Evolutionary conservation across 2,113 vertebrate species (phyloP).

Genomic region (Semnopithecus entellus): DNA sequence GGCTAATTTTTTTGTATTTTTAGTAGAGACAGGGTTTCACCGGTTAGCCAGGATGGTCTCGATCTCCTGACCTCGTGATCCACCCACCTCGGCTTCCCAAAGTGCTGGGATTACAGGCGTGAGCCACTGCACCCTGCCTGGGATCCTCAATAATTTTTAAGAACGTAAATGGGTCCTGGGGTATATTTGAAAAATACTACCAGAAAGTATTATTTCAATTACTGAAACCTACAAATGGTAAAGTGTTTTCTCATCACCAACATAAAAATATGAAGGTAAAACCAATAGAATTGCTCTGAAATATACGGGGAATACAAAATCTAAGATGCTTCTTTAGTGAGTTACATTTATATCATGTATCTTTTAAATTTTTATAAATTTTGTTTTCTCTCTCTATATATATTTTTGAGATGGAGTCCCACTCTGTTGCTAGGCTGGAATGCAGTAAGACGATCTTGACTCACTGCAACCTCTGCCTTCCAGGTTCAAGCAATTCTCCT

Average conservation of each 20-base stretch:
- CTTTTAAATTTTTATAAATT: not conserved
- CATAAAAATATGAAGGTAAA: not conserved
- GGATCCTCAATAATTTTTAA: no score
- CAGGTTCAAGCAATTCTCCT: no score
- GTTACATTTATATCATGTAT: not conserved
- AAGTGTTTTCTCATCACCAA: not conserved
- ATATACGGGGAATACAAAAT: not conserved
- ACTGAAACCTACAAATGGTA: not conserved
- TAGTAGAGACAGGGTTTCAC: no score
- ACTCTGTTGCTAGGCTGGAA: no score
- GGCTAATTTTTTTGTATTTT: no score
- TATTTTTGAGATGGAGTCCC: no score
- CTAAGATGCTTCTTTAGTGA: not conserved
- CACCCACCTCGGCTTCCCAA: rapidly evolving
- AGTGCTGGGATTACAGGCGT: no score
- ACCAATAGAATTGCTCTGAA: not conserved
- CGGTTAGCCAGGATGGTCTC: no score
- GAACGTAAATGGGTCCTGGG: not conserved
- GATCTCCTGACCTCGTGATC: no score
- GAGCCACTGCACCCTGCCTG: no score
- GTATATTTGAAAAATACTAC: not conserved
- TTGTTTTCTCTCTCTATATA: not conserved
- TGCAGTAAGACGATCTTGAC: no score
- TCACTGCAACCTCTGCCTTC: no score
- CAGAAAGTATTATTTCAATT: not conserved